Evolutionary conservation across 2,888 invertebrate species (phyloP).

Genomic region (Rapana venosa): DNA sequence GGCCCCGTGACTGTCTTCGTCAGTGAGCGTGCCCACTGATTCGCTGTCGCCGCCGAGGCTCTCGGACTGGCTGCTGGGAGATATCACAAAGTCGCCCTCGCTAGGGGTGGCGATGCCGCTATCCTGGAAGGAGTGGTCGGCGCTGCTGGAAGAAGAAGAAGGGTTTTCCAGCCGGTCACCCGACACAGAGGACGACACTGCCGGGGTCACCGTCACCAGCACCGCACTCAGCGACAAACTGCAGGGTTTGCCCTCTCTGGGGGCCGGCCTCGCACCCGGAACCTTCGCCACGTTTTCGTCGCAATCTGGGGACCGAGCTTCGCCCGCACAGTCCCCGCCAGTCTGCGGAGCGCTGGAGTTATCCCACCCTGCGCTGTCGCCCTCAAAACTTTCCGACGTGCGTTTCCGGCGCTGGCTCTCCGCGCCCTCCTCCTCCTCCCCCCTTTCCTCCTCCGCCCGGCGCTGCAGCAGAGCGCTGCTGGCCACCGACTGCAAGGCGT

Average conservation of each 20-base stretch:
- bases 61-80: slow-evolving; percentile 8
- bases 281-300: neutral
- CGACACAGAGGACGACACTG: neutral
- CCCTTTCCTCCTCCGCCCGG: slow-evolving; percentile 25
- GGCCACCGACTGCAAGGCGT: slow-evolving; percentile 56
- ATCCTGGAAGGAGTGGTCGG: slow-evolving; percentile 11
- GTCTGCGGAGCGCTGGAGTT: neutral
- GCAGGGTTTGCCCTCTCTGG: neutral
- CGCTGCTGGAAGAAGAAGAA: neutral
- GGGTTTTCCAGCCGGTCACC: neutral
- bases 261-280: no score
- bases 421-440: neutral
- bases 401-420: neutral
- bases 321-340: neutral
- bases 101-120: slow-evolving; percentile 31
- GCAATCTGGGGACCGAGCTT: neutral
- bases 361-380: neutral
- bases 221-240: neutral
- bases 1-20: neutral
- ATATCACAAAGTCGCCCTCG: slow-evolving; percentile 19
- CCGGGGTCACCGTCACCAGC: slow-evolving; percentile 16
- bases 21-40: slow-evolving; percentile 29
- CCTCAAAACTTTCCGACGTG: no score
- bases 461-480: slow-evolving; percentile 48
- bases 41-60: neutral